Evolutionary conservation across 2,113 vertebrate genomes (phyloP).

Genomic region (Sialia sialis): DNA sequence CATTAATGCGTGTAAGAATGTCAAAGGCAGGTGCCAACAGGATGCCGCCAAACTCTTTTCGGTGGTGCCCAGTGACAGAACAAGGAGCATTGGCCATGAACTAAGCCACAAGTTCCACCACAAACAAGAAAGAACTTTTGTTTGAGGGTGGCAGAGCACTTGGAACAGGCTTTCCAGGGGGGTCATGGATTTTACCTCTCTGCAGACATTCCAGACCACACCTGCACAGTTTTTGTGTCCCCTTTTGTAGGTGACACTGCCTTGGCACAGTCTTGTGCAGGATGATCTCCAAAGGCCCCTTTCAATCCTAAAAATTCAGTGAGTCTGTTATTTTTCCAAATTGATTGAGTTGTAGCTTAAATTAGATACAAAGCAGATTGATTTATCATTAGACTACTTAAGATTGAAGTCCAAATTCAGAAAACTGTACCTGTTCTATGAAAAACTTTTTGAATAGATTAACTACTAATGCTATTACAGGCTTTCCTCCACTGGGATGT

Average conservation of each 20-base stretch:
- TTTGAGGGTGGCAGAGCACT: background rate
- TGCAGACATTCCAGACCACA: background rate
- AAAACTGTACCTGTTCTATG: background rate
- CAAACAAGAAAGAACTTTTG: background rate
- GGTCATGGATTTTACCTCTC: background rate
- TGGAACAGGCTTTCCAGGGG: background rate
- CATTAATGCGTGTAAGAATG: too few relatives aligned
- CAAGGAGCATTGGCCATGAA: background rate
- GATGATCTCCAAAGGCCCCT: background rate
- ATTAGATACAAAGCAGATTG: background rate
- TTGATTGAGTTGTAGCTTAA: background rate
- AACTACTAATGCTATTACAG: background rate
- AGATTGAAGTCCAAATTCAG: background rate
- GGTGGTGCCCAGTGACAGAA: too few relatives aligned
- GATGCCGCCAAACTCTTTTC: background rate
- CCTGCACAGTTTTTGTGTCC: background rate
- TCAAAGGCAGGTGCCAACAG: too few relatives aligned
- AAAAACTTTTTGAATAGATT: background rate
- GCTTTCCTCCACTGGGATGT: background rate
- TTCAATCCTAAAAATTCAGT: background rate
- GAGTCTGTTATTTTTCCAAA: background rate
- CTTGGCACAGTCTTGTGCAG: background rate
- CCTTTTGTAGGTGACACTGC: background rate
- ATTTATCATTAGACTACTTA: background rate
- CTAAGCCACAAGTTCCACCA: background rate